These are phyloP conservation scores for Drosophila nr. fundita DNA, from an alignment of 2,888 invertebrate species.

Conservation along the genomic window DNA sequence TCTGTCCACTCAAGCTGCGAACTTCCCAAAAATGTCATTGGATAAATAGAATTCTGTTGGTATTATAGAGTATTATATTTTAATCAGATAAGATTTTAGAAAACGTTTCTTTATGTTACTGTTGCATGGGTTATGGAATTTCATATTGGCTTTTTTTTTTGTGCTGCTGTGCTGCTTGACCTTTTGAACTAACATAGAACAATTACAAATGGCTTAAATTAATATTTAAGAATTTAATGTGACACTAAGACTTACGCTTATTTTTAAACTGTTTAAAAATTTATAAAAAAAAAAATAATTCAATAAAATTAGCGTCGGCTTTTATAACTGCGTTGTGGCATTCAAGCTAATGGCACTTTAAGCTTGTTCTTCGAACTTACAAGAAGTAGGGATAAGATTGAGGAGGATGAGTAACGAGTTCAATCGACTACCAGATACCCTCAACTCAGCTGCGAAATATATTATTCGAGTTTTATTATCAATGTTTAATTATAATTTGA, in stretches of 20 bases:
- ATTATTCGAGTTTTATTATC: not conserved
- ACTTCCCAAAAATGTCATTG: conserved; percentile 18
- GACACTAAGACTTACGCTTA: not conserved
- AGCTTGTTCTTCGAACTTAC: not conserved
- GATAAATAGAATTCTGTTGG: not conserved
- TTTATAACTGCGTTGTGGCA: not conserved
- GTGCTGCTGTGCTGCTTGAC: not conserved
- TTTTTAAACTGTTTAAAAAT: not conserved
- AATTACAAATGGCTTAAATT: not conserved
- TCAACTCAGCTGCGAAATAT: not conserved
- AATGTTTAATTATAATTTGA: not conserved
- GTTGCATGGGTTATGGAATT: not conserved
- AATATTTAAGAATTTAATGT: not conserved
- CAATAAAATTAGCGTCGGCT: not conserved
- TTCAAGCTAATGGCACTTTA: not conserved
- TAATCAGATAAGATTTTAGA: not conserved
- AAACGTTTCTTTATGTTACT: not conserved
- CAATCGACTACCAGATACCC: not conserved
- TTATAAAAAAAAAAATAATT: not conserved
- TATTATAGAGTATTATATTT: not conserved
- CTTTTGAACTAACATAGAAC: not conserved
- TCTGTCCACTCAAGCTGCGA: conserved; percentile 17
- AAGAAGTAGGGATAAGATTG: not conserved
- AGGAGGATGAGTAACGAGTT: too few relatives aligned
- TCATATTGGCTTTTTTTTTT: not conserved